Conservation (phyloP, 2,113 vertebrate genomes). For the Podiceps cristatus region DNA sequence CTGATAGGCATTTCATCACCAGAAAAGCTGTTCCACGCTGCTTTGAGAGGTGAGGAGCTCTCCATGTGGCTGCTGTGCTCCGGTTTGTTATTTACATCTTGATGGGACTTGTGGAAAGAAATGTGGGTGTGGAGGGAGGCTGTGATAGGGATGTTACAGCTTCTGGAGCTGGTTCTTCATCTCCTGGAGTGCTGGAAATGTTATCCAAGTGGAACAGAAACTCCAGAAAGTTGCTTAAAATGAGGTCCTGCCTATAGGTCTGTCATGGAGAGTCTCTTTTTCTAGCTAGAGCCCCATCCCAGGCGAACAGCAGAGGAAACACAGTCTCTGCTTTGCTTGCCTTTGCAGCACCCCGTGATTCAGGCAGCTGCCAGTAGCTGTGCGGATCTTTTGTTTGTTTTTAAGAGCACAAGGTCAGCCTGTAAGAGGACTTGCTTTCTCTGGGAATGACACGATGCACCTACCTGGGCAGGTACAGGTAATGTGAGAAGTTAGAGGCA, state of each 20-base stretch:
- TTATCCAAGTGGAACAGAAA: not conserved
- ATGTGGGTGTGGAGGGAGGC: not conserved
- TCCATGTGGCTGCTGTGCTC: fast-evolving
- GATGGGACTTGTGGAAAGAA: not conserved
- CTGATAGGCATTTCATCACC: not conserved
- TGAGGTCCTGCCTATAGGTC: not conserved
- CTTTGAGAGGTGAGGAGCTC: not conserved
- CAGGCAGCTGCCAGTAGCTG: not conserved
- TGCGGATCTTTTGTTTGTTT: not conserved
- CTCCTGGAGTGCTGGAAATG: not conserved
- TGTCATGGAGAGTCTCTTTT: not conserved
- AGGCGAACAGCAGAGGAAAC: fast-evolving
- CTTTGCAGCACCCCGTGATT: not conserved
- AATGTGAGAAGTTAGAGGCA: not conserved
- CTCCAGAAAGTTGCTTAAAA: not conserved
- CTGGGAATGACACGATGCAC: fast-evolving
- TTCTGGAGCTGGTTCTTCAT: fast-evolving
- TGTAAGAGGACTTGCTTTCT: not conserved
- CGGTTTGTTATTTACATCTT: not conserved
- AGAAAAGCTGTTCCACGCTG: not conserved
- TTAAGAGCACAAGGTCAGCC: not conserved
- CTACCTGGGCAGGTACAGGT: not conserved
- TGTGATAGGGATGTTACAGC: not conserved
- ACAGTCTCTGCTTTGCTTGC: not conserved
- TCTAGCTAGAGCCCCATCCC: not conserved